Evolutionary conservation across 2,888 invertebrate species (phyloP).

Genomic region (Therioaphis trifolii): DNA sequence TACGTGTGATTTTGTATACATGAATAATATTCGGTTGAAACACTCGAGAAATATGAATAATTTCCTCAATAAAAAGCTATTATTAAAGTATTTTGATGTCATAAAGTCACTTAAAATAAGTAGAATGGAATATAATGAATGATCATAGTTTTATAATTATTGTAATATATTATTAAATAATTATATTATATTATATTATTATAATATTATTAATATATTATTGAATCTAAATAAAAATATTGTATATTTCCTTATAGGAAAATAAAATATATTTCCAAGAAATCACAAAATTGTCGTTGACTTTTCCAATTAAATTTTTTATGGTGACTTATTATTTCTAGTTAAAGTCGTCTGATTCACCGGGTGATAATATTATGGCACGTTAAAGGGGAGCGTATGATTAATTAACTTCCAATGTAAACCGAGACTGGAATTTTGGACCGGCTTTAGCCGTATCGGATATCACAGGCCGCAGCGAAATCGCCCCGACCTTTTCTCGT

Average conservation of each 20-base stretch:
- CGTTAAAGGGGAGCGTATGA: constrained; percentile 12
- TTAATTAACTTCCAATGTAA: constrained; percentile 60
- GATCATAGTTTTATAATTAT: too few species aligned
- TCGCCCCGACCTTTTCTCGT: constrained; percentile 52
- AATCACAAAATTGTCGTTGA: too few species aligned
- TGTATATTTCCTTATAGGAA: too few species aligned
- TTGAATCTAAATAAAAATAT: too few species aligned
- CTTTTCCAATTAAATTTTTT: not conserved
- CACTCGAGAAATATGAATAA: not conserved
- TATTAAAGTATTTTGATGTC: not conserved
- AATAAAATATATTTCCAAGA: too few species aligned
- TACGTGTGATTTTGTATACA: not conserved
- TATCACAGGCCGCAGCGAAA: constrained; percentile 58
- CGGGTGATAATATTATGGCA: constrained; percentile 31
- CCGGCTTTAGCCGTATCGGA: constrained; percentile 42
- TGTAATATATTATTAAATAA: too few species aligned
- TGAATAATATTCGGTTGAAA: not conserved
- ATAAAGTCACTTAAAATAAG: not conserved
- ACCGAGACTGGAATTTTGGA: constrained; percentile 58
- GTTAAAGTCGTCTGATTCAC: not conserved
- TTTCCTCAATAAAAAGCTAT: too few species aligned
- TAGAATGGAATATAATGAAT: too few species aligned
- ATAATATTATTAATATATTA: too few species aligned
- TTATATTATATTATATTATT: too few species aligned
- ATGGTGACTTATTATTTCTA: not conserved